Evolutionary conservation across 2,888 invertebrate genomes (phyloP), one percentile per base, ranked within the genome.

Genomic region (Drosophila affinis): DNA sequence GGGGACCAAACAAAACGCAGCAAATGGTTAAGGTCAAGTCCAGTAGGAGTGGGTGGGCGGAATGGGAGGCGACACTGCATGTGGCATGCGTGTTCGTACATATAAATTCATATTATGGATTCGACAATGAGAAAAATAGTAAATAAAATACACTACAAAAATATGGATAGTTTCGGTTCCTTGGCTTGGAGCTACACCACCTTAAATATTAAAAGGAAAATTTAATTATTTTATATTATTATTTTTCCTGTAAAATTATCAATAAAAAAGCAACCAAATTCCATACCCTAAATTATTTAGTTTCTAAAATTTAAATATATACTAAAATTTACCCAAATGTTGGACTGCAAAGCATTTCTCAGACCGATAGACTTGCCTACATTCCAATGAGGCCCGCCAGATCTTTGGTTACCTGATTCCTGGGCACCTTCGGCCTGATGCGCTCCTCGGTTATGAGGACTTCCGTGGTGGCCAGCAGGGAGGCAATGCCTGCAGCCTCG

Each of bases 401-500:
- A 24, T 96, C 96, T 0, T 95, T 95, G 56, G 70, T 65, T 3
- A 69, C 46, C 21, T 58, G 27, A 34, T 69, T 69, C 4, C 95
- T 95, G 93, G 95, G 95, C 6, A 94, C 94, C 93, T 61, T 46
- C 2, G 46, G 92, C 91, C 98, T 98, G 90, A 96, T 95, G 9
- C 99, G 98, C 61, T 97, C 93, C 89, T 99, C 99, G 47, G 97
- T 96, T 72, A 99, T 96, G 7, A 99, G 99, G 39, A 97, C 96
- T 93, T 99, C 99, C 0, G 98, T 98, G 9, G 98, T 98, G 27
- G 98, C 97, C 39, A 98, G 93, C 3, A 98, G 93, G 0, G 98
- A 98, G 0, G 98, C 98, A 14, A 98, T 98, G 49, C 98, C 98
- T 59, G 98, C 95, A 27, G 98, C 98, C 92, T 98, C 98, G 12